Evolutionary conservation across 2,888 invertebrate genomes (phyloP).

Genomic region (Andrena praecox): DNA sequence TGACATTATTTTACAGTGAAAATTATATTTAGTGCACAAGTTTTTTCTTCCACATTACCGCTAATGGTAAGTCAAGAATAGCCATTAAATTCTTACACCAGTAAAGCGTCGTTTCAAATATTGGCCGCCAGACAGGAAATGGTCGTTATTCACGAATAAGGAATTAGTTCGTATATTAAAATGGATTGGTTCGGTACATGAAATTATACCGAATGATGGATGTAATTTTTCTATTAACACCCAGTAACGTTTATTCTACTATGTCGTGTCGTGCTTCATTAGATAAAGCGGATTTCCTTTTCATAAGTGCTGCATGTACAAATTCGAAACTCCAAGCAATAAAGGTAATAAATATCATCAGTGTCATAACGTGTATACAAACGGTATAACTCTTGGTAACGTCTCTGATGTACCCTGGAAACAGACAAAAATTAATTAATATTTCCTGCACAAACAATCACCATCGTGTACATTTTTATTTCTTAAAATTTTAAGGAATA

Average conservation of each 20-base stretch:
- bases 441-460: not conserved
- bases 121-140: not conserved
- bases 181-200: not conserved
- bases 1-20: no score
- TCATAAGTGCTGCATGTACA: constrained; percentile 47
- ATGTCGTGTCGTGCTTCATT: constrained; percentile 19
- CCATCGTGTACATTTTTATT: not conserved
- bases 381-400: constrained; percentile 79
- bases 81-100: not conserved
- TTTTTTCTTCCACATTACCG: no score
- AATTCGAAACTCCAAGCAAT: constrained; percentile 75
- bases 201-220: not conserved
- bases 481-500: no score
- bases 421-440: not conserved
- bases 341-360: constrained; percentile 76
- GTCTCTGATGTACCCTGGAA: constrained; percentile 80
- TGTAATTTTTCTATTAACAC: not conserved
- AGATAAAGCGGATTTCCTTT: constrained; percentile 24
- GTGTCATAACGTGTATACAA: constrained; percentile 81
- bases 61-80: not conserved
- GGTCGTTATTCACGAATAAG: not conserved
- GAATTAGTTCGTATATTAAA: not conserved
- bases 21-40: no score
- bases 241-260: constrained; percentile 31
- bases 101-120: no score